These are phyloP conservation scores for Branchipolynoe longqiensis DNA, from an alignment of 2,888 invertebrate genomes.

Conservation along the genomic window DNA sequence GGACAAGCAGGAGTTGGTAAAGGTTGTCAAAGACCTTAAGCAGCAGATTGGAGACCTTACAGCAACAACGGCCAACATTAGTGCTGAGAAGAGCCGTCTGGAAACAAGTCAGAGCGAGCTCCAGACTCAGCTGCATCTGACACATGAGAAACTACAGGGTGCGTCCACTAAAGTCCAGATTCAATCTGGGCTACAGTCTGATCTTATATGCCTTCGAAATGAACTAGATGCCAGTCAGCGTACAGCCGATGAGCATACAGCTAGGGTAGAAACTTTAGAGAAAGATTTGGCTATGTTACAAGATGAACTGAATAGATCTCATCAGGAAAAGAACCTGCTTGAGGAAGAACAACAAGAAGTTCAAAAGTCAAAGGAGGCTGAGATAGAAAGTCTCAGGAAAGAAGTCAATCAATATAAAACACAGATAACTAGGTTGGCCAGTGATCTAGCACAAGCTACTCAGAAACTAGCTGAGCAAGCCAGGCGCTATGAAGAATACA, in stretches of 20 bases:
- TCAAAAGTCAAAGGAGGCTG: slow-evolving; percentile 1
- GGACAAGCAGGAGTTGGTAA: slow-evolving; percentile 75
- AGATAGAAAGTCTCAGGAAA: neutral
- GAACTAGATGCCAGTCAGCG: slow-evolving; percentile 24
- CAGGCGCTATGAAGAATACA: slow-evolving; percentile 71
- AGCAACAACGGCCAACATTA: neutral
- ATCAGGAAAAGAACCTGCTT: neutral
- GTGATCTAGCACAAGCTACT: neutral
- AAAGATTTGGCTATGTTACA: neutral
- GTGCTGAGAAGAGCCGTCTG: slow-evolving; percentile 30
- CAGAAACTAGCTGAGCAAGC: slow-evolving; percentile 62
- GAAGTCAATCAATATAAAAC: neutral
- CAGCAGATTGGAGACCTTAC: neutral
- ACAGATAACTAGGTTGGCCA: slow-evolving; percentile 5
- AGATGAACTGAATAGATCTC: slow-evolving; percentile 4
- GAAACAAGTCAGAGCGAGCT: neutral
- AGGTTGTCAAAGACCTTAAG: slow-evolving; percentile 11
- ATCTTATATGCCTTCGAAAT: neutral
- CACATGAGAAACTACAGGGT: slow-evolving; percentile 19
- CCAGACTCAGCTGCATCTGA: slow-evolving; percentile 4
- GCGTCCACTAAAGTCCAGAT: neutral
- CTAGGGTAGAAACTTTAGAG: neutral
- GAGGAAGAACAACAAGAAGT: neutral
- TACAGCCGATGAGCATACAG: neutral
- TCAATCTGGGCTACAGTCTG: slow-evolving; percentile 13